Conservation (phyloP, 2,797 vertebrate genomes). For the Capromys pilorides region DNA sequence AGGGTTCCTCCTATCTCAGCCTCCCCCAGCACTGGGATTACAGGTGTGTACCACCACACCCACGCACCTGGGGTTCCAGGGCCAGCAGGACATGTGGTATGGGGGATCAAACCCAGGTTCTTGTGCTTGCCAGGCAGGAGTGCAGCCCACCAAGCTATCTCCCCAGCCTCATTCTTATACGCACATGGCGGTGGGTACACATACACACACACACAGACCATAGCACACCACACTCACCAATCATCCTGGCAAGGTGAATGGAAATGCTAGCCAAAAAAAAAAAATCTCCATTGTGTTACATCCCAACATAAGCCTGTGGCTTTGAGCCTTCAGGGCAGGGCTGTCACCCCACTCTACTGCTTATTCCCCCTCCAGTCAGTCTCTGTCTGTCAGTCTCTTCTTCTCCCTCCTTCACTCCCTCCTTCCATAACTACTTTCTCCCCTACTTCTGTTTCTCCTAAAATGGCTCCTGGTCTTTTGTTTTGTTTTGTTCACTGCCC, state of each 20-base stretch:
- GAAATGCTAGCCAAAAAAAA: not conserved
- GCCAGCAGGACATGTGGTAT: too few species aligned
- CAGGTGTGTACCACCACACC: too few species aligned
- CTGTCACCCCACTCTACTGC: not conserved
- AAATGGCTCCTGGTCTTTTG: not conserved
- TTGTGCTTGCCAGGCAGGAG: too few species aligned
- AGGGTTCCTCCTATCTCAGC: too few species aligned
- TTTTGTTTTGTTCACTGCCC: not conserved
- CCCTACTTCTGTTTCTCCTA: not conserved
- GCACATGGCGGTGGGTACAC: not conserved
- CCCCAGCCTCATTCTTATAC: not conserved
- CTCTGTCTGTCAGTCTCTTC: not conserved
- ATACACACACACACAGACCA: not conserved
- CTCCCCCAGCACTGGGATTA: too few species aligned
- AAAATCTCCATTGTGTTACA: not conserved
- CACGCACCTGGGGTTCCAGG: too few species aligned
- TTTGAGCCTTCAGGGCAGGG: not conserved
- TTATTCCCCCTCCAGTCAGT: not conserved
- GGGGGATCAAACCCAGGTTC: too few species aligned
- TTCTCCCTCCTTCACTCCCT: rapidly evolving
- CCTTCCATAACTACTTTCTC: not conserved
- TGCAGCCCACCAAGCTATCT: too few species aligned
- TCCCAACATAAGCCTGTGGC: not conserved
- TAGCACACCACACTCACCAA: too few species aligned
- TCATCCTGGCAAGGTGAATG: not conserved